Percentiles rank a stretch among this genome's conserved stretches.
Evolutionary conservation across 2,888 invertebrate species (phyloP).

Genomic region (Tetranychus piercei): DNA sequence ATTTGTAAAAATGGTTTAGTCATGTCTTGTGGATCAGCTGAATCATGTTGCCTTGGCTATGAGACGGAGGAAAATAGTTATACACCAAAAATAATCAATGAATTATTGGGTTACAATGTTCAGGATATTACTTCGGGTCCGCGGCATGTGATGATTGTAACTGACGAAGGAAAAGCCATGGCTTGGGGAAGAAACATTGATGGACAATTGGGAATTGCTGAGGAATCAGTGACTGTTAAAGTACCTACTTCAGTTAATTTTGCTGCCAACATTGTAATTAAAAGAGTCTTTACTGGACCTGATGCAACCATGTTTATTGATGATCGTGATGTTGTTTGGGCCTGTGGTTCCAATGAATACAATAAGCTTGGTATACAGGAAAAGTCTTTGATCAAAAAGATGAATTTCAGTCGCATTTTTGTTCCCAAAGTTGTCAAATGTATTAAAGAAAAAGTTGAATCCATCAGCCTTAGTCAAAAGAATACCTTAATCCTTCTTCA

Average conservation of each 20-base stretch:
- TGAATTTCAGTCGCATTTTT: neutral
- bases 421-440: neutral
- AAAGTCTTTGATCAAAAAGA: constrained; percentile 11
- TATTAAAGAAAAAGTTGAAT: constrained; percentile 2
- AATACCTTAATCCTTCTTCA: constrained; percentile 5
- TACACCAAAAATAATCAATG: constrained; percentile 42
- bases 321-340: constrained; percentile 42
- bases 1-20: constrained; percentile 48
- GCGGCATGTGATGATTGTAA: constrained; percentile 46
- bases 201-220: constrained; percentile 43
- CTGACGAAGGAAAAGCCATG: constrained; percentile 43
- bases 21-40: constrained; percentile 48
- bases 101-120: constrained; percentile 41
- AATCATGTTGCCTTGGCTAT: constrained; percentile 46
- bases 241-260: constrained; percentile 36
- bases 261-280: constrained; percentile 37
- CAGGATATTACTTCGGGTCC: constrained; percentile 43
- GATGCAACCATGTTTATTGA: constrained; percentile 46
- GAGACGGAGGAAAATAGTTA: constrained; percentile 40
- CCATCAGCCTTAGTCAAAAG: neutral
- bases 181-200: constrained; percentile 46
- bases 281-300: constrained; percentile 42
- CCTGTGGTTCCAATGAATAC: constrained; percentile 45
- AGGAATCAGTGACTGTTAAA: constrained; percentile 31
- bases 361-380: constrained; percentile 46